A percentile compares a stretch with the other conserved stretches of the same genome.
These are phyloP conservation scores for Sitta europaea DNA, from an alignment of 2,113 vertebrate genomes.

Conservation along the genomic window DNA sequence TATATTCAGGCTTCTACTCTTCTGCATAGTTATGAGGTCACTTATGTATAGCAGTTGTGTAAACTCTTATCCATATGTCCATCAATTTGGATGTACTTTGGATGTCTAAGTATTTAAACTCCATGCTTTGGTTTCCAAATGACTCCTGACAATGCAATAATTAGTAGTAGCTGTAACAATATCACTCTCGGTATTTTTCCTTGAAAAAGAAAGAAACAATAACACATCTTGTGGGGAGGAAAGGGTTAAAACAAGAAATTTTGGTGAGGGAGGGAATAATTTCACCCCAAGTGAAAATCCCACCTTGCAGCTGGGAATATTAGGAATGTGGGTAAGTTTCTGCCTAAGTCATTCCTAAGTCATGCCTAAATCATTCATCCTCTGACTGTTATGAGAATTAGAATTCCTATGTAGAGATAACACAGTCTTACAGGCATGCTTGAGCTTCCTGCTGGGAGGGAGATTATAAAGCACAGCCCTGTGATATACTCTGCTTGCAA, in stretches of 20 bases:
- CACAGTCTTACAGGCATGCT: neutral
- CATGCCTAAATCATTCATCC: neutral
- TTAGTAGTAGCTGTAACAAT: neutral
- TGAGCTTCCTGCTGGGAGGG: neutral
- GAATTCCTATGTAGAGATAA: neutral
- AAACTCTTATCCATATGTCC: neutral
- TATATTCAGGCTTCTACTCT: neutral
- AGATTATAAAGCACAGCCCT: neutral
- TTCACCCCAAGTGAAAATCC: neutral
- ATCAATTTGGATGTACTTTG: neutral
- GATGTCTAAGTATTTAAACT: neutral
- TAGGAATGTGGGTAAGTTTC: neutral
- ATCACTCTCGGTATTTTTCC: neutral
- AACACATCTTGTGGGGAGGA: neutral
- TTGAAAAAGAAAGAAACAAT: neutral
- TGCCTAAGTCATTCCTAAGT: neutral
- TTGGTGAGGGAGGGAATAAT: neutral
- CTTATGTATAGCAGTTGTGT: neutral
- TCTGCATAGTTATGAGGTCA: neutral
- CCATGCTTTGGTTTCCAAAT: neutral
- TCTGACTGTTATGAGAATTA: neutral
- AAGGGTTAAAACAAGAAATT: neutral
- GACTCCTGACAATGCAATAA: neutral
- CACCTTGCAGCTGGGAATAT: neutral
- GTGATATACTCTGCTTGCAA: neutral